Evolutionary conservation across 2,113 vertebrate species (phyloP).

Genomic region (Varanus komodoensis): DNA sequence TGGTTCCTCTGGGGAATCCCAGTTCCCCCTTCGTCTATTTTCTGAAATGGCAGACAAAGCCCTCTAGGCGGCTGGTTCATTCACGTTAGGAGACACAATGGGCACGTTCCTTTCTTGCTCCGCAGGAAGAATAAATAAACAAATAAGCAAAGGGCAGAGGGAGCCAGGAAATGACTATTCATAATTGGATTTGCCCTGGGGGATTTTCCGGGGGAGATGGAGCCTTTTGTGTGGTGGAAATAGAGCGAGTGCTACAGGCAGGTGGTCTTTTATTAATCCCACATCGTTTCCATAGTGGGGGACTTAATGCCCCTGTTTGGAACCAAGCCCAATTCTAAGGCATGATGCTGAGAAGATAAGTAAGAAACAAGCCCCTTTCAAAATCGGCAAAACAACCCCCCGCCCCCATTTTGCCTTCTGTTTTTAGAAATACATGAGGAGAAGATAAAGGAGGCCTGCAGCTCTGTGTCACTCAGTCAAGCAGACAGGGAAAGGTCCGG

Average conservation of each 20-base stretch:
- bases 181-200: constrained; percentile 24
- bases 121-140: constrained; percentile 23
- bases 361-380: neutral
- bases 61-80: neutral
- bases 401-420: neutral
- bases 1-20: constrained; percentile 19
- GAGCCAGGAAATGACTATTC: constrained; percentile 39
- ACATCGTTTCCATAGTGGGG: constrained; percentile 9
- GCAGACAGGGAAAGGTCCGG: neutral
- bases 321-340: neutral
- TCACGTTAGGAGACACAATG: neutral
- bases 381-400: neutral
- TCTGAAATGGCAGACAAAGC: constrained; percentile 31
- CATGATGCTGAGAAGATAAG: accelerated
- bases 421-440: accelerated
- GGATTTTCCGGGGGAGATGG: neutral
- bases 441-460: accelerated
- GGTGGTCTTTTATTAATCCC: constrained; percentile 38
- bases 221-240: constrained; percentile 38
- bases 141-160: neutral
- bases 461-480: neutral
- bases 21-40: constrained; percentile 8
- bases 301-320: neutral
- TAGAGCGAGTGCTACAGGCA: neutral
- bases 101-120: constrained; percentile 37